Base-by-base conservation (phyloP, 2,797 vertebrate species). In the Philypnodon macrostomus region DNA sequence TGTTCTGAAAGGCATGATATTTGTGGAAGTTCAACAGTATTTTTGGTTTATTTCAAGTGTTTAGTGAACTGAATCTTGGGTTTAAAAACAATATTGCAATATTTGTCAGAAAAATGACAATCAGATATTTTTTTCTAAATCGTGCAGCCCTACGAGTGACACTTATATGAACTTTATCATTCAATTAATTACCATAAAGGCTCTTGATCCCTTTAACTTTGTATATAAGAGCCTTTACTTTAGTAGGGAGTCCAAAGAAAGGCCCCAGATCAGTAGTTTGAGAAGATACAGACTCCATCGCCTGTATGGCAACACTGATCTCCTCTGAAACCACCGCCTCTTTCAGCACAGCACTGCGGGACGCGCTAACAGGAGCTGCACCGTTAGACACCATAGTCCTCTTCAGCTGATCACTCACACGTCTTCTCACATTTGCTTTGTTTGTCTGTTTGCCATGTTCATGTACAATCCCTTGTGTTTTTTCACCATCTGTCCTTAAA, bases 181-280 rank as follows among this genome's bases (percentile, higher is more conserved):
- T n/a, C 17, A 26, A 26, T 26, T 7, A 7, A 53, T 91, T 90
- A 98, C 96, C 94, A 61, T 99, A 99, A 74, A 99, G 89, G 1
- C 71, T 88, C 70, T 91, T 77, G 77, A 99, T 98, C 62, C 94
- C 93, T 81, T 88, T 91, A 47, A 92, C 81, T 7, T 86, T 90
- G 49, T 42, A 50, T 67, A 97, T 86, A 10, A 98, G 85, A 5
- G 95, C 94, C 76, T 93, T 92, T n/a, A 99, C 94, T 89, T 87
- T 96, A 71, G 83, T 90, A 34, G 97, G 95, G 14, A 99, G 92
- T 2, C 94, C 95, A 63, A 95, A 98, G 81, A 98, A 99, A 1
- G 97, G 97, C 2, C 97, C 97, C 14, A 91, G 87, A 61, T 99
- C 95, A 0, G 71, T 49, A 6, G 64, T 77, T 52, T 88, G 79